Evolutionary conservation across 2,113 vertebrate genomes (phyloP), one percentile per base, ranked within the genome.

Genomic region (Ochotona princeps): DNA sequence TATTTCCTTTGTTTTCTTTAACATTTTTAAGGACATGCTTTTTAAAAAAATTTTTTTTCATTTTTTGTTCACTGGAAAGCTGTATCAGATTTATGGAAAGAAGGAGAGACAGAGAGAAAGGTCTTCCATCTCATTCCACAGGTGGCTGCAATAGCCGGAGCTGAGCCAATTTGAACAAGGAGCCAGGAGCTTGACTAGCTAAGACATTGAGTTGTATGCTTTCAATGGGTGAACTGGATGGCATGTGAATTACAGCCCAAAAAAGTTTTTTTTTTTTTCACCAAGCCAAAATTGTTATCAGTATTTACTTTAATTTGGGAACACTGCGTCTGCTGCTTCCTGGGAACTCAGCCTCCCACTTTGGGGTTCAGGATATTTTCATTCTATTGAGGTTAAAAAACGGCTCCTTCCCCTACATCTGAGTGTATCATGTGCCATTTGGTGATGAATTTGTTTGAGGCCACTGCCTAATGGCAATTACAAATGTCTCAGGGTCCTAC

Each of bases 291-390:
- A 47, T 84, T 87, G 28, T 92, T 80, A 87, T 76, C 66, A 87
- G 10, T 96, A 78, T 90, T 94, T 92, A 72, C 94, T 97, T 66
- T 96, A 78, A 87, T 30, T 75, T 90, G 94, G 76, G 89, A 61
- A 8, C 0, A 0, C 65, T 21, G 2, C 0, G 80, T 47, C 81
- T 73, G 35, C 69, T 23, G 83, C 70, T 90, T 72, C 69, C 0
- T 0, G 9, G 54, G 26, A 95, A 81, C 73, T 26, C 78, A 32
- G 0, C 92, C 75, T 94, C 63, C 73, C 0, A 13, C n/a, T 87
- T 61, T 90, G 47, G 23, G 32, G 73, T 91, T 83, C 57, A 63
- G 47, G 32, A 51, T 25, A 38, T 76, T 21, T 86, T 92, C 74
- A 83, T 65, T 30, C 49, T 15, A 69, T 18, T 15, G 57, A 93